Evolutionary conservation across 2,113 vertebrate species (phyloP).

Genomic region (Mellivora capensis): DNA sequence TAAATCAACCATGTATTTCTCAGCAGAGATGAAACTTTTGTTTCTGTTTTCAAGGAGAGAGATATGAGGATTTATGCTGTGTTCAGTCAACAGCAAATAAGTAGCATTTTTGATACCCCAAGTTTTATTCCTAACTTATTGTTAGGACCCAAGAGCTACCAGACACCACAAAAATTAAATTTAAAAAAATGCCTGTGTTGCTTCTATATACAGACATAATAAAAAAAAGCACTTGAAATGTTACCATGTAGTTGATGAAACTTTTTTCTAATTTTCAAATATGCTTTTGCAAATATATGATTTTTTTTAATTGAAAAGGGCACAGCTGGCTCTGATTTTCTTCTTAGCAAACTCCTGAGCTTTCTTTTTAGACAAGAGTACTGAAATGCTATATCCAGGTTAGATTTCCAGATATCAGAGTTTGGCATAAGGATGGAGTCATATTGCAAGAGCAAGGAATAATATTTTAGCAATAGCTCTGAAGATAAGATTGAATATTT

Average conservation of each 20-base stretch:
- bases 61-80: neutral
- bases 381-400: neutral
- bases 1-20: neutral
- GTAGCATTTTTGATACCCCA: neutral
- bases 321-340: neutral
- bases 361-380: neutral
- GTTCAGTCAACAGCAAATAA: neutral
- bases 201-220: neutral
- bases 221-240: neutral
- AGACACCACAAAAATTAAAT: neutral
- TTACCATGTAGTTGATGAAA: neutral
- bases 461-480: neutral
- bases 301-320: neutral
- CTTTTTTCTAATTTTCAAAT: neutral
- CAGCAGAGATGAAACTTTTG: neutral
- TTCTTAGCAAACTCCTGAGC: neutral
- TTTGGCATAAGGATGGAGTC: neutral
- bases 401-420: neutral
- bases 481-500: neutral
- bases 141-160: neutral
- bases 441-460: neutral
- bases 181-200: neutral
- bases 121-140: neutral
- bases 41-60: neutral
- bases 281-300: neutral